phyloP scores from a whole-genome alignment of 2,797 vertebrate species.

The Oophaga sylvatica region DNA sequence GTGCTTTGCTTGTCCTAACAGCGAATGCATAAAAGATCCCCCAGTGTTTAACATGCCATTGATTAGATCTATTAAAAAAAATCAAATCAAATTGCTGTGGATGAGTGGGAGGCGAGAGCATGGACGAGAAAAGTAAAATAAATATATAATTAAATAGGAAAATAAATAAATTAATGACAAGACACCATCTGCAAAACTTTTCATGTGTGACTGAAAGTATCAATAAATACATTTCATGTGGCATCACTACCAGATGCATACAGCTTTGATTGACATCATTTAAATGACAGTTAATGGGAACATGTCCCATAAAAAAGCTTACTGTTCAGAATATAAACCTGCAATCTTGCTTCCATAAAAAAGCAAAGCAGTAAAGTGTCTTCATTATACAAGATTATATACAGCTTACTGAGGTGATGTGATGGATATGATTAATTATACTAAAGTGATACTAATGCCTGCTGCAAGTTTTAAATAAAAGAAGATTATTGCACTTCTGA shows the following conservation, averaged over 20 bases:
- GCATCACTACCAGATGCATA: slow-evolving; percentile 76
- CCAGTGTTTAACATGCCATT: slow-evolving; percentile 91
- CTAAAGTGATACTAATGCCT: background rate
- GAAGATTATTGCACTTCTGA: background rate
- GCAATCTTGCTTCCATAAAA: slow-evolving; percentile 60
- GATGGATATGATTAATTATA: slow-evolving; percentile 49
- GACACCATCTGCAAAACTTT: slow-evolving; percentile 89
- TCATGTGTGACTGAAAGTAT: slow-evolving; percentile 90
- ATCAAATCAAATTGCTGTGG: slow-evolving; percentile 45
- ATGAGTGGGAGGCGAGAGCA: background rate
- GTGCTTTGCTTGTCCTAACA: slow-evolving; percentile 90
- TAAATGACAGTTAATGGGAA: slow-evolving; percentile 79
- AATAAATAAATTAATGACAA: slow-evolving; percentile 65
- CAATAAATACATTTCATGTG: slow-evolving; percentile 81
- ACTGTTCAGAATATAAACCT: slow-evolving; percentile 63
- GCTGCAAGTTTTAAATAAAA: background rate
- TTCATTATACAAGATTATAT: slow-evolving; percentile 32
- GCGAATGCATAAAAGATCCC: slow-evolving; percentile 92
- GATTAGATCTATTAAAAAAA: slow-evolving; percentile 93
- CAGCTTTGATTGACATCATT: slow-evolving; percentile 79
- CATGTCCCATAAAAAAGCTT: slow-evolving; percentile 61
- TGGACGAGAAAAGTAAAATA: background rate
- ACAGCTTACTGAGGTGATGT: slow-evolving; percentile 18
- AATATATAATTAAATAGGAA: slow-evolving; percentile 54
- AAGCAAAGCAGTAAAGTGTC: slow-evolving; percentile 24